Conservation (phyloP, 1,140 invertebrate species). For the Bradynema listronoti region DNA sequence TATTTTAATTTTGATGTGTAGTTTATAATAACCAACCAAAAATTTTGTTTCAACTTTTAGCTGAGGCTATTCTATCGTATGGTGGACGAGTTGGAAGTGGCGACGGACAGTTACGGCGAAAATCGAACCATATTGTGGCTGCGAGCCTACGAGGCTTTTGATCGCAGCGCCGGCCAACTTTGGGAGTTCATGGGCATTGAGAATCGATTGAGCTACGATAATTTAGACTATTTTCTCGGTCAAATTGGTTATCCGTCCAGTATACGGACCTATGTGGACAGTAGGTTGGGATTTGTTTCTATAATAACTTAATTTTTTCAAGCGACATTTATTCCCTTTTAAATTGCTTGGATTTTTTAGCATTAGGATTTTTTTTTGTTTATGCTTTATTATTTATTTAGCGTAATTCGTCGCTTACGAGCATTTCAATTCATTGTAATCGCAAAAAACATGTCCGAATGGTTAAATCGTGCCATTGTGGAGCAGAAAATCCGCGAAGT, state of each 20-base stretch:
- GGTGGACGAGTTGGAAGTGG: constrained; percentile 44
- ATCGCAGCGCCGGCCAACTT: constrained; percentile 25
- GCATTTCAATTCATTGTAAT: constrained; percentile 49
- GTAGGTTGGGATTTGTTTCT: constrained; percentile 1
- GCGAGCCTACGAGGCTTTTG: constrained; percentile 45
- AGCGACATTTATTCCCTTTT: too few relatives aligned
- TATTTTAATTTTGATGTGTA: too few relatives aligned
- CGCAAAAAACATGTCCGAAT: constrained; percentile 50
- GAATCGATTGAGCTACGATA: constrained; percentile 20
- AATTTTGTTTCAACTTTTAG: constrained; percentile 30
- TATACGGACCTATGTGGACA: constrained; percentile 21
- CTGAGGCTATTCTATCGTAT: constrained; percentile 43
- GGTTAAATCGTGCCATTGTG: constrained; percentile 45
- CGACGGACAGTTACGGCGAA: constrained; percentile 47
- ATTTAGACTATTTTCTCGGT: constrained; percentile 46
- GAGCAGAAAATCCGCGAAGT: constrained; percentile 44
- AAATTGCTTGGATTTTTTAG: too few relatives aligned
- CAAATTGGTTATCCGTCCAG: constrained; percentile 44
- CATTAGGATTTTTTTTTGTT: too few relatives aligned
- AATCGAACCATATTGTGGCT: constrained; percentile 52
- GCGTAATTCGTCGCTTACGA: constrained; percentile 21
- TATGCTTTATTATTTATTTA: constrained; percentile 12
- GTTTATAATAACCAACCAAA: too few relatives aligned
- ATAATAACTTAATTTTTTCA: neutral
- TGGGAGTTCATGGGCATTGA: constrained; percentile 24